Conservation (phyloP, 2,888 invertebrate genomes). For the Cheilosia variabilis region DNA sequence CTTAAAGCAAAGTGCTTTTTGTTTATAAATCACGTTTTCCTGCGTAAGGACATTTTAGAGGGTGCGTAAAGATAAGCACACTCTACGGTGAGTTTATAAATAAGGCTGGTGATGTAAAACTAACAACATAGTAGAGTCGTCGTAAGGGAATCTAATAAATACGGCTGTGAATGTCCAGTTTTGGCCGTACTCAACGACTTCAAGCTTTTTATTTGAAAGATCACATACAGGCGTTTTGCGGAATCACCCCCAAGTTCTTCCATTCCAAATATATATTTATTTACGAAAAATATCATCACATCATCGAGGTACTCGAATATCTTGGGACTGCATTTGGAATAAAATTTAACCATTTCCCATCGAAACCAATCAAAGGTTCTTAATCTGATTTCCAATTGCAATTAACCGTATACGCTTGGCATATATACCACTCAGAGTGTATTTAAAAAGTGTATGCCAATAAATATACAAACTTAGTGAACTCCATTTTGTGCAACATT, state of each 20-base stretch:
- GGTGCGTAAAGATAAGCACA: no score
- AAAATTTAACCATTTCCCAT: conserved; percentile 40
- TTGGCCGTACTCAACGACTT: no score
- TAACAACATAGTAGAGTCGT: no score
- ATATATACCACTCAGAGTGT: conserved; percentile 9
- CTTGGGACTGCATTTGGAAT: conserved; percentile 2
- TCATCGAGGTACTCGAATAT: background rate
- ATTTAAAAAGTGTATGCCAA: conserved; percentile 33
- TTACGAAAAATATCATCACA: background rate
- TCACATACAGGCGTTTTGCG: no score
- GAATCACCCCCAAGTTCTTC: background rate
- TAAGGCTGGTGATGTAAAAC: no score
- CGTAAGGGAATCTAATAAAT: no score
- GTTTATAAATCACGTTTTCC: no score
- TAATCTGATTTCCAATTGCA: conserved; percentile 19
- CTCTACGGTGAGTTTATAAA: no score
- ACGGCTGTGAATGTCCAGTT: no score
- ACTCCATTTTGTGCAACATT: conserved; percentile 43
- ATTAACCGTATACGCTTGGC: conserved; percentile 20
- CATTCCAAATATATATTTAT: background rate
- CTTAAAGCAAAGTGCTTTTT: no score
- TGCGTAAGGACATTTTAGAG: no score
- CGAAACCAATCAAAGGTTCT: conserved; percentile 28
- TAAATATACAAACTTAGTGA: conserved; percentile 28
- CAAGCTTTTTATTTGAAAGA: no score